phyloP scores from a whole-genome alignment of 2,113 vertebrate species.

The Cryptotis parvus region DNA sequence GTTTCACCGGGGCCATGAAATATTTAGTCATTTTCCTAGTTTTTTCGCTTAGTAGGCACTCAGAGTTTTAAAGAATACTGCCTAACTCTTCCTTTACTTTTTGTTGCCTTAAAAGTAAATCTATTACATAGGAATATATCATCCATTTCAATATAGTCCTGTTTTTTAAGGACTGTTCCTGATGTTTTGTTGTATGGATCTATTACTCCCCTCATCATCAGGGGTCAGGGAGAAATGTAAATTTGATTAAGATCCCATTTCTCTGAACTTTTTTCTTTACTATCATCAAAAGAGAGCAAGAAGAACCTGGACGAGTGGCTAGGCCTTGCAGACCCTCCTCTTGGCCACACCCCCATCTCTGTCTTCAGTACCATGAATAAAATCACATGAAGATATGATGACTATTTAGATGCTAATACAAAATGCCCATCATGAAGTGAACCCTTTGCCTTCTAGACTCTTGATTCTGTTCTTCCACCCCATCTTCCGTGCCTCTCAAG shows the following conservation, averaged over 20 bases:
- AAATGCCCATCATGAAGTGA: conserved; percentile 18
- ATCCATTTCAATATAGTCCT: too few relatives aligned
- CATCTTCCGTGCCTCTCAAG: background rate
- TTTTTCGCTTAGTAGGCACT: background rate
- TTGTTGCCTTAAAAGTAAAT: conserved; percentile 39
- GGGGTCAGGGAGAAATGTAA: background rate
- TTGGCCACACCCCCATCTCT: background rate
- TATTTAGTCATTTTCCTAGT: background rate
- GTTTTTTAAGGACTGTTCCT: too few relatives aligned
- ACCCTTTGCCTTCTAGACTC: background rate
- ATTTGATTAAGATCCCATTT: background rate
- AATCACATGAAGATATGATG: background rate
- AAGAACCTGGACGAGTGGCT: background rate
- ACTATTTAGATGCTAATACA: conserved; percentile 12
- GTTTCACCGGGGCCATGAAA: conserved; percentile 12
- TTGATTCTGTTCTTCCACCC: background rate
- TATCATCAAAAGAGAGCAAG: background rate
- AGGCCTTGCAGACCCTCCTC: background rate
- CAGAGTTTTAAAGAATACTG: conserved; percentile 30
- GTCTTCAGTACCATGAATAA: background rate
- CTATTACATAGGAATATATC: conserved; percentile 9
- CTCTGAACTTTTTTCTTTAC: background rate
- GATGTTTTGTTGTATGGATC: conserved; percentile 12
- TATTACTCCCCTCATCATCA: conserved; percentile 26
- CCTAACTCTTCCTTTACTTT: background rate